Percentiles rank a stretch among this genome's conserved stretches.
These are phyloP conservation scores for Probosciger aterrimus DNA, from an alignment of 2,113 vertebrate genomes.

Conservation along the genomic window DNA sequence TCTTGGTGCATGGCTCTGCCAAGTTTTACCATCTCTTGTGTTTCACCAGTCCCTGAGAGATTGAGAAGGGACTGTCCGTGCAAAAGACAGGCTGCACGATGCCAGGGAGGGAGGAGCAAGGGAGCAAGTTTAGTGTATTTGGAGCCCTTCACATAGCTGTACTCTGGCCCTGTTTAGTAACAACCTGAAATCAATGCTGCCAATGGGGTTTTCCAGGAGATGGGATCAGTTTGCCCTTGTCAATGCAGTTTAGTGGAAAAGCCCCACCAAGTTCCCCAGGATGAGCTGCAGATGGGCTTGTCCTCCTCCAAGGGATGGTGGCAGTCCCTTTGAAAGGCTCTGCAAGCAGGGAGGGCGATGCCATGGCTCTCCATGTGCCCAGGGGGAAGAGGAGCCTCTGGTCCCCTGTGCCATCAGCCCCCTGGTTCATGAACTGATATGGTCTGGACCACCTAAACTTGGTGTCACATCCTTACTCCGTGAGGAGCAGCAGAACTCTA, in stretches of 20 bases:
- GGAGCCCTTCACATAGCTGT: background rate
- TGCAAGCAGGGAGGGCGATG: rapidly evolving
- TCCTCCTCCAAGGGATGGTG: rapidly evolving
- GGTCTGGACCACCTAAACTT: background rate
- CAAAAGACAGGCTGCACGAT: rapidly evolving
- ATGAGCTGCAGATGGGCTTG: background rate
- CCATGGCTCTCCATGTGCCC: rapidly evolving
- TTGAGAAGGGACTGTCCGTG: background rate
- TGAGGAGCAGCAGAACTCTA: background rate
- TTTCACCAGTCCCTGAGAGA: background rate
- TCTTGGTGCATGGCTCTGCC: background rate
- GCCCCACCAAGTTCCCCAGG: rapidly evolving
- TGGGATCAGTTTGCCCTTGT: background rate
- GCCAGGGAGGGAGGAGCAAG: background rate
- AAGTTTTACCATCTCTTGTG: background rate
- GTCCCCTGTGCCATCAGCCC: background rate
- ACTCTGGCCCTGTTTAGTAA: rapidly evolving
- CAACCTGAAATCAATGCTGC: background rate
- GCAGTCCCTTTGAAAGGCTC: background rate
- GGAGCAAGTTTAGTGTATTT: rapidly evolving
- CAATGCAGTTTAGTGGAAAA: background rate
- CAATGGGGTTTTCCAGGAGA: background rate
- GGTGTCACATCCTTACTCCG: background rate
- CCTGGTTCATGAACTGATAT: rapidly evolving
- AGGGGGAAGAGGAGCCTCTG: background rate